A percentile compares a stretch with the other conserved stretches of the same genome.
phyloP scores from a whole-genome alignment of 2,113 vertebrate species.

The Petromus typicus region DNA sequence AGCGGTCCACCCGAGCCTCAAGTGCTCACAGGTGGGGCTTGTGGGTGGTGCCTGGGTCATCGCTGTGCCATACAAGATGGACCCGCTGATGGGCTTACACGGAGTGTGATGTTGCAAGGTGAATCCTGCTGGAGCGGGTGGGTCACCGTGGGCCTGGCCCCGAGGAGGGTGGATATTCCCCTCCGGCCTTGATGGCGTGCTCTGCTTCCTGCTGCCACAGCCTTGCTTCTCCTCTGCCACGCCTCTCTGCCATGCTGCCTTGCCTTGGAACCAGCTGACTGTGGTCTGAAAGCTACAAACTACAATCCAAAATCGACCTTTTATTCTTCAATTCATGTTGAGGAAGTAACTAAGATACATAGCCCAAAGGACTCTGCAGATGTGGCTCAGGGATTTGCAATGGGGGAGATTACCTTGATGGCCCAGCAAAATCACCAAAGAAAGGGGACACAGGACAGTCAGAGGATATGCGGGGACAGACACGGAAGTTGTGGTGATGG shows the following conservation, averaged over 20 bases:
- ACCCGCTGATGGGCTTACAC: background rate
- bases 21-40: background rate
- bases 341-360: background rate
- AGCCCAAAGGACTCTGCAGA: background rate
- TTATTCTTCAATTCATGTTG: background rate
- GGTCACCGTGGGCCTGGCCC: background rate
- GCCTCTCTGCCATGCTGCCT: background rate
- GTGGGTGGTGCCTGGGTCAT: background rate
- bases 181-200: background rate
- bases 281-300: background rate
- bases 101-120: background rate
- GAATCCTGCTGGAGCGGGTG: background rate
- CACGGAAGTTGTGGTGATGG: background rate
- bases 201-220: background rate
- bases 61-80: background rate
- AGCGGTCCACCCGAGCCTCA: background rate
- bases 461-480: background rate
- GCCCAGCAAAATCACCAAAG: background rate
- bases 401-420: background rate
- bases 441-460: background rate
- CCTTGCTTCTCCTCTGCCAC: background rate
- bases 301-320: background rate
- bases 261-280: background rate
- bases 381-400: background rate
- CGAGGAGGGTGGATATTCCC: background rate